phyloP scores from a whole-genome alignment of 2,888 invertebrate species.

The Dynastes grantii region DNA sequence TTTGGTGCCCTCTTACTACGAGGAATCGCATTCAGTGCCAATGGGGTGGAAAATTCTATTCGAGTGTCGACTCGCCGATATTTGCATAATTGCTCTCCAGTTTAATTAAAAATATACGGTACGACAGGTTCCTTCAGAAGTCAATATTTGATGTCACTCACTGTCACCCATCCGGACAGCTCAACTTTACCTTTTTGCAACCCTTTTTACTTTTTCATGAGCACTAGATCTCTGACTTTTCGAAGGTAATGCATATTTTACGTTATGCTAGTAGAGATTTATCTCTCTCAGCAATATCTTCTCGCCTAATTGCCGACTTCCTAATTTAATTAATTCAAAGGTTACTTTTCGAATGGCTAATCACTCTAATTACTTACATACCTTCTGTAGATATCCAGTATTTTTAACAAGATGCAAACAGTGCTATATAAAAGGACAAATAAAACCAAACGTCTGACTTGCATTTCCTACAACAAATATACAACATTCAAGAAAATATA shows the following conservation, averaged over 20 bases:
- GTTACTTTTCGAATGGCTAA: background rate
- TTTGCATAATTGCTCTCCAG: conserved; percentile 68
- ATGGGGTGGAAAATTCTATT: conserved; percentile 69
- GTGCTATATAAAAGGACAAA: too few relatives aligned
- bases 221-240: conserved; percentile 30
- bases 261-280: conserved; percentile 15
- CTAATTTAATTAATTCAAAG: conserved; percentile 3
- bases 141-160: conserved; percentile 62
- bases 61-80: conserved; percentile 65
- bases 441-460: conserved; percentile 9
- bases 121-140: conserved; percentile 63
- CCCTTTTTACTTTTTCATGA: conserved; percentile 56
- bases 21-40: conserved; percentile 67
- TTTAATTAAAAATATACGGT: conserved; percentile 69
- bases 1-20: conserved; percentile 30
- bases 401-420: too few relatives aligned
- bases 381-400: too few relatives aligned
- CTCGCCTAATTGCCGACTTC: conserved; percentile 5
- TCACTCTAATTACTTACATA: too few relatives aligned
- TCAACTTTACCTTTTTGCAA: conserved; percentile 49
- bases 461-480: background rate
- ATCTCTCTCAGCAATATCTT: conserved; percentile 14
- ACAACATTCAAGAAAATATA: conserved; percentile 21
- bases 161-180: conserved; percentile 58
- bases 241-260: conserved; percentile 53